Evolutionary conservation across 1,140 invertebrate genomes (phyloP).

Genomic region (Pantala flavescens): DNA sequence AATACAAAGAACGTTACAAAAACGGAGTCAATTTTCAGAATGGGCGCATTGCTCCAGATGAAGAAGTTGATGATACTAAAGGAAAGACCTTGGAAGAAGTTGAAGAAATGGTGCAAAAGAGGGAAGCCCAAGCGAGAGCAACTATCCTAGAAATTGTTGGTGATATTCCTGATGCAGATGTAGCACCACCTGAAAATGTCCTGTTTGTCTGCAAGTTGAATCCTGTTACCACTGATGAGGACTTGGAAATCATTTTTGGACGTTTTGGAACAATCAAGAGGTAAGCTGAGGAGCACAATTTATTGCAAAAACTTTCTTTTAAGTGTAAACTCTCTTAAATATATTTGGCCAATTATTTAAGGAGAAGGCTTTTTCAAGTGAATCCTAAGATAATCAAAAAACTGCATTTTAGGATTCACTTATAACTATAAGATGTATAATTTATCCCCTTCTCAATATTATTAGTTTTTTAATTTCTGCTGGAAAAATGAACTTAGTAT

Average conservation of each 20-base stretch:
- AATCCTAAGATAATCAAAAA: too few relatives aligned
- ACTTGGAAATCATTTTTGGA: conserved; percentile 96
- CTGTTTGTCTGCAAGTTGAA: conserved; percentile 99
- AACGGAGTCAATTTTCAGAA: conserved; percentile 39
- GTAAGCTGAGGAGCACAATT: too few relatives aligned
- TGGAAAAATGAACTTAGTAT: too few relatives aligned
- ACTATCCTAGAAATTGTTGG: conserved; percentile 98
- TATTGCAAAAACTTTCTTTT: too few relatives aligned
- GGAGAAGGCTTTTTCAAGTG: too few relatives aligned
- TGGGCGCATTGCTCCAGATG: conserved; percentile 86
- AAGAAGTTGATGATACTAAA: conserved; percentile 84
- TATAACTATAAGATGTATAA: too few relatives aligned
- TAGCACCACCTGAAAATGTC: conserved; percentile 97
- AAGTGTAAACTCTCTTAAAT: too few relatives aligned
- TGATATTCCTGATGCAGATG: conserved; percentile 92
- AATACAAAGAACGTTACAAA: too few relatives aligned
- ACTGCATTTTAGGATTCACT: too few relatives aligned
- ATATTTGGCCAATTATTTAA: too few relatives aligned
- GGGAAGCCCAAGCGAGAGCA: conserved; percentile 90
- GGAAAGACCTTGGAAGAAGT: conserved; percentile 77
- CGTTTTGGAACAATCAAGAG: conserved; percentile 88
- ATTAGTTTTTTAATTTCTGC: too few relatives aligned
- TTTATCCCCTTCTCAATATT: too few relatives aligned
- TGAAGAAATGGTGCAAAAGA: conserved; percentile 75
- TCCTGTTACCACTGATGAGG: conserved; percentile 95